Conservation (phyloP, 2,113 vertebrate genomes). For the Esox niger region DNA sequence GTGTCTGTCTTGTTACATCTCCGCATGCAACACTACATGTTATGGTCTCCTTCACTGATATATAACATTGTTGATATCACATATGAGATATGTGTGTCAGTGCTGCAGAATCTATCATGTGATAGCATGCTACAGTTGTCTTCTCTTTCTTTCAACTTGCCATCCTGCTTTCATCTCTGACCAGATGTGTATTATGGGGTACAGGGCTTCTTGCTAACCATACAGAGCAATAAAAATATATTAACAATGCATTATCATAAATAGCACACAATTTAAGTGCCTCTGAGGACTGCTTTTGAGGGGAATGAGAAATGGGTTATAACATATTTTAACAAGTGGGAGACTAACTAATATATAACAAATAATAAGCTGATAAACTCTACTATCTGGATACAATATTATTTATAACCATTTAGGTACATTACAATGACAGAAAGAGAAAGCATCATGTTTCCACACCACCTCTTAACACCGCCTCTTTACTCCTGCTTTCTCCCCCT, state of each 20-base stretch:
- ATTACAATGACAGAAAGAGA: constrained; percentile 16
- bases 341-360: not conserved
- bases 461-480: not conserved
- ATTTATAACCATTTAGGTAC: not conserved
- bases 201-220: not conserved
- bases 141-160: not conserved
- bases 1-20: constrained; percentile 42
- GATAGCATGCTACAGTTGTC: constrained; percentile 42
- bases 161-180: constrained; percentile 22
- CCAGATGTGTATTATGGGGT: not conserved
- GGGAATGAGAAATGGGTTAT: not conserved
- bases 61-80: constrained; percentile 59
- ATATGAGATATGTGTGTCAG: constrained; percentile 44
- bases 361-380: constrained; percentile 1
- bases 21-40: constrained; percentile 70
- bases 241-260: no score
- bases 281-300: not conserved
- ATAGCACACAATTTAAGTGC: constrained; percentile 12
- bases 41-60: constrained; percentile 51
- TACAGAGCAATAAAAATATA: not conserved
- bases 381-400: not conserved
- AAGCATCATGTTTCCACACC: constrained; percentile 2
- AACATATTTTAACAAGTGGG: not conserved
- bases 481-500: not conserved
- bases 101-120: no score